phyloP scores from a whole-genome alignment of 2,113 vertebrate genomes.

The Excalfactoria chinensis region DNA sequence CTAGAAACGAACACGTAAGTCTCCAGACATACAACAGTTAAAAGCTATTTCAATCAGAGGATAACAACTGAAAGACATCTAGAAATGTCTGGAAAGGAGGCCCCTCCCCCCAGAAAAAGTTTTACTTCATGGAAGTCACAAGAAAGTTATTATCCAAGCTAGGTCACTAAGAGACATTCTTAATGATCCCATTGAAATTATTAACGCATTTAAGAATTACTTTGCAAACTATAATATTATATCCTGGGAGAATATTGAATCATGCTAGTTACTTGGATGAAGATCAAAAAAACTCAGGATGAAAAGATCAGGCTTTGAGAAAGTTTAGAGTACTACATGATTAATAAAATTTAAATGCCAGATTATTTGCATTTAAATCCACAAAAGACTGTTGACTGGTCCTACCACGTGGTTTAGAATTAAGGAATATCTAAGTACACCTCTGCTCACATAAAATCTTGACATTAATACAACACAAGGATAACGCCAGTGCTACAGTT shows the following conservation, averaged over 20 bases:
- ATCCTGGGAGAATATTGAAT: conserved; percentile 73
- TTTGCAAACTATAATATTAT: conserved; percentile 73
- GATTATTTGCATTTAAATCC: conserved; percentile 48
- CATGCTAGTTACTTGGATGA: conserved; percentile 72
- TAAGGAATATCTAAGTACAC: neutral
- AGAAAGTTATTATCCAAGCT: conserved; percentile 79
- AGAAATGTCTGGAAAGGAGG: conserved; percentile 73
- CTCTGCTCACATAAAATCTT: neutral
- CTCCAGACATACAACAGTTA: conserved; percentile 71
- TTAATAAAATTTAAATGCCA: conserved; percentile 60
- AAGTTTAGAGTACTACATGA: conserved; percentile 61
- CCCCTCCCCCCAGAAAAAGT: conserved; percentile 1
- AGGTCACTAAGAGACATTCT: conserved; percentile 78
- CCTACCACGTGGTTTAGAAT: neutral
- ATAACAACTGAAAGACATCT: conserved; percentile 73
- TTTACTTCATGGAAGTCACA: conserved; percentile 76
- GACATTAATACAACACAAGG: neutral
- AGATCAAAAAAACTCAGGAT: conserved; percentile 74
- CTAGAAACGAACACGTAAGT: conserved; percentile 74
- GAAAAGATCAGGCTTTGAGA: conserved; percentile 74
- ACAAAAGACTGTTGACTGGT: conserved; percentile 7
- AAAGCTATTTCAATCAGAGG: conserved; percentile 72
- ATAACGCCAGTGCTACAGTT: neutral
- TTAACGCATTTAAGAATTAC: conserved; percentile 73
- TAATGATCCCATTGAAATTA: conserved; percentile 79